Conservation (phyloP, 2,113 vertebrate species). For the Daphoenositta chrysoptera region DNA sequence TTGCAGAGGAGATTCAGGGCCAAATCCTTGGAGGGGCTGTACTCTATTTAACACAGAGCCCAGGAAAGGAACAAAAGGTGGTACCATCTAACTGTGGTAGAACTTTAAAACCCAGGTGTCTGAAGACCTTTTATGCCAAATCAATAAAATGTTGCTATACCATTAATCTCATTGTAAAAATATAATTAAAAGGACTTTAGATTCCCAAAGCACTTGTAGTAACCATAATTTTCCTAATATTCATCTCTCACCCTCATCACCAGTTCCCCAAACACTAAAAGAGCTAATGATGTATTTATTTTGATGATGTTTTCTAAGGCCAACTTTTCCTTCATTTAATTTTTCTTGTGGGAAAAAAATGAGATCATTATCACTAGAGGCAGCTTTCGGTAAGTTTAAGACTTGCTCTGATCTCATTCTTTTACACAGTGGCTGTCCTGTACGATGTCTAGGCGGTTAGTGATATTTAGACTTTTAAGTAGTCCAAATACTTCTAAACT, state of each 20-base stretch:
- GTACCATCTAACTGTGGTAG: not conserved
- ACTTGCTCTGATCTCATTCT: not conserved
- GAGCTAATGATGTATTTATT: not conserved
- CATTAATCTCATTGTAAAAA: not conserved
- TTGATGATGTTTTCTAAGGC: not conserved
- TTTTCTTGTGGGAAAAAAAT: not conserved
- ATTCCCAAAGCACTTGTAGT: not conserved
- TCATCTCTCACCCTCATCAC: not conserved
- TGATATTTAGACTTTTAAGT: not conserved
- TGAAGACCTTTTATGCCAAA: not conserved
- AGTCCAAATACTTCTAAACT: not conserved
- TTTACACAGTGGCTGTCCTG: not conserved
- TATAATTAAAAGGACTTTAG: not conserved
- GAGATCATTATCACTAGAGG: not conserved
- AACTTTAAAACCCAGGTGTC: not conserved
- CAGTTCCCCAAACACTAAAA: not conserved
- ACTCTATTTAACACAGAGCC: not conserved
- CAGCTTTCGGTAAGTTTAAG: not conserved
- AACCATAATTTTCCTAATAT: not conserved
- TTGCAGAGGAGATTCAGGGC: not conserved
- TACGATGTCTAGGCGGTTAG: not conserved
- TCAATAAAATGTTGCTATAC: not conserved
- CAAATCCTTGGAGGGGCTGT: not conserved
- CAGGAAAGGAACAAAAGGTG: not conserved
- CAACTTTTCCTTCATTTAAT: not conserved